A percentile compares a stretch with the other conserved stretches of the same genome.
phyloP scores from a whole-genome alignment of 1,140 invertebrate genomes.

The Pachyrhynchus sulphureomaculatus region DNA sequence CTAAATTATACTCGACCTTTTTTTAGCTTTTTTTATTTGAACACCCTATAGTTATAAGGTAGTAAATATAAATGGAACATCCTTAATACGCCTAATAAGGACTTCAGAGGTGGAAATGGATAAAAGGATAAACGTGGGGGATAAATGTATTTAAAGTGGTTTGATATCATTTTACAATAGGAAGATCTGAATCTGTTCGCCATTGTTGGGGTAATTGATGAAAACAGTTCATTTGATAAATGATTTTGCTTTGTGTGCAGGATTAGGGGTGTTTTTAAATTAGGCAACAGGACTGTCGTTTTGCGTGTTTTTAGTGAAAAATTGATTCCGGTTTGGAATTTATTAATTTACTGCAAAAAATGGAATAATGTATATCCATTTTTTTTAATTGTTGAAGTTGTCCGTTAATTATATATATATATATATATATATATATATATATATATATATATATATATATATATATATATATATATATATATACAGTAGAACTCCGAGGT shows the following conservation, averaged over 20 bases:
- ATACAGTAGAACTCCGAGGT: too few species aligned
- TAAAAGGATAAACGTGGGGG: neutral
- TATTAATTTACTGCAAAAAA: neutral
- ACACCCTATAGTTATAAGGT: too few species aligned
- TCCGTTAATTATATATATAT: too few species aligned
- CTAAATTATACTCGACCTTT: too few species aligned
- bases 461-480: too few species aligned
- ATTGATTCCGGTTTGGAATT: neutral
- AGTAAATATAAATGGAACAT: too few species aligned
- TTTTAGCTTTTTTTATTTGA: too few species aligned
- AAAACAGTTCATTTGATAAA: conserved; percentile 18
- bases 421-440: too few species aligned
- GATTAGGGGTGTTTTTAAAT: conserved; percentile 16
- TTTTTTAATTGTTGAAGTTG: too few species aligned
- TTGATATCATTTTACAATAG: conserved; percentile 24
- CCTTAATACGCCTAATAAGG: neutral
- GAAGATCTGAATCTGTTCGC: conserved; percentile 20
- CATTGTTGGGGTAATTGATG: conserved; percentile 20
- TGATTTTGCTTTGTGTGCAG: conserved; percentile 15
- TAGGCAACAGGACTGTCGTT: conserved; percentile 10
- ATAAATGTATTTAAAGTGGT: conserved; percentile 25
- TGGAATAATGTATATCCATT: neutral
- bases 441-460: too few species aligned
- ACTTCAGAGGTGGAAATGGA: conserved; percentile 1
- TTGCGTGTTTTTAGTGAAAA: neutral